Evolutionary conservation across 37 sponge, comb jelly and placozoan species (phyloP).

Genomic region (Axinella damicornis): DNA sequence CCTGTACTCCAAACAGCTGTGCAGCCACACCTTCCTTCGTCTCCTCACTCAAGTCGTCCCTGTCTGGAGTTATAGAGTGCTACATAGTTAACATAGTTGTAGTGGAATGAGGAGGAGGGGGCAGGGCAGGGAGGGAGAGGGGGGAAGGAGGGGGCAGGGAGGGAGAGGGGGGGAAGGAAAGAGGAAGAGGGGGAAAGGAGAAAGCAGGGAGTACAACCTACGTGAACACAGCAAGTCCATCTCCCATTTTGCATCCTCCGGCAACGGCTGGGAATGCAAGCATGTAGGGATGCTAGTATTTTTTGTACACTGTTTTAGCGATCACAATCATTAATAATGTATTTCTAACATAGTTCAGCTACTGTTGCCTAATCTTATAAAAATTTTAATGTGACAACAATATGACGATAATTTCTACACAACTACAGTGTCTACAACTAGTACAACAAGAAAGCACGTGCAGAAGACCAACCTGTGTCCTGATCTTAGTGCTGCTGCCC

Average conservation of each 20-base stretch:
- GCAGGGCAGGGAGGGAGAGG: too few species aligned
- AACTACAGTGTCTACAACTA: not conserved
- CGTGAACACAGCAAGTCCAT: slow-evolving; percentile 42
- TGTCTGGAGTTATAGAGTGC: too few species aligned
- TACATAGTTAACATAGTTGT: not conserved
- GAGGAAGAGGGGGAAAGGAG: too few species aligned
- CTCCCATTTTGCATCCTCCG: slow-evolving; percentile 15
- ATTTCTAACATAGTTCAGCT: too few species aligned
- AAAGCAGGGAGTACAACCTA: not conserved
- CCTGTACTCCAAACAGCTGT: slow-evolving; percentile 46
- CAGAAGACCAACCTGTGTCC: not conserved
- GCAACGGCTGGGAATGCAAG: not conserved
- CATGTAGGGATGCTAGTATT: too few species aligned
- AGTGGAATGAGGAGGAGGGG: not conserved
- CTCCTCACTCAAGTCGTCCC: slow-evolving; percentile 27
- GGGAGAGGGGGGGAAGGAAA: not conserved
- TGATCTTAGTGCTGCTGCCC: not conserved
- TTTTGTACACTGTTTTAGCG: too few species aligned
- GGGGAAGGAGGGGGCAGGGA: too few species aligned
- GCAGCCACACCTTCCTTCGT: slow-evolving; percentile 10
- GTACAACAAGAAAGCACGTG: not conserved
- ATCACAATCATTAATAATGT: too few species aligned
- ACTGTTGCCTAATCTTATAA: too few species aligned
- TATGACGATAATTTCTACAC: too few species aligned
- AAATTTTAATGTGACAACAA: too few species aligned